Evolutionary conservation across 1,140 invertebrate genomes (phyloP), one percentile per base, ranked within the genome.

Genomic region (Drosophila kanapiae): DNA sequence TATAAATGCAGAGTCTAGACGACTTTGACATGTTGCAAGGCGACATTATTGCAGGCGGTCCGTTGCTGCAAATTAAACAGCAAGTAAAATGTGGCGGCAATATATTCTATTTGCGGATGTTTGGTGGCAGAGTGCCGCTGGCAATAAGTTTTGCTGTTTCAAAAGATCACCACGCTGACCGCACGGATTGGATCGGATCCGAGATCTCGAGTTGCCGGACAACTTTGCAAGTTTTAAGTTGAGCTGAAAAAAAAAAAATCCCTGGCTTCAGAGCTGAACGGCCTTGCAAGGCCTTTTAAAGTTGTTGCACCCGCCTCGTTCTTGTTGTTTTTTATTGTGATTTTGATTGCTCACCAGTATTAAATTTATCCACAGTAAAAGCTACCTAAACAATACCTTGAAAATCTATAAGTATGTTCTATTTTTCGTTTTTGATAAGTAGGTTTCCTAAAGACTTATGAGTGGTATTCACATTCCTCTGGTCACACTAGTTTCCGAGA

Each of bases 231-330:
- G 48, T 49, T 49, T n/a, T n/a, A n/a, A n/a, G n/a, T 49, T n/a
- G 48, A 31, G 43, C 35, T 67, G 58, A 33, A 54, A 42, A 79
- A 51, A 86, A 31, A 87, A 76, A 60, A 48, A n/a, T n/a, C 42
- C 67, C 59, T 63, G 65, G 64, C 81, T 87, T 54, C 51, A 57
- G 51, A 78, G 47, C 62, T 62, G 38, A 80, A 88, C 85, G 85
- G 85, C 85, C 85, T 88, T 88, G 85, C 85, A 88, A 88, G 85
- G 85, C 85, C 84, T 90, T 88, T 88, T 88, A 88, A 88, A 88
- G 83, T 88, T 87, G 83, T 87, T 87, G 84, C 84, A 87, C 79
- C 76, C 78, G 78, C 75, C 43, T 38, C 35, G 40, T 63, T 80
- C 43, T 80, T 78, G 59, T 38, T 43, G 56, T 62, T 60, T 45